Evolutionary conservation across 2,113 vertebrate species (phyloP).

Genomic region (Pycnonotus jocosus): DNA sequence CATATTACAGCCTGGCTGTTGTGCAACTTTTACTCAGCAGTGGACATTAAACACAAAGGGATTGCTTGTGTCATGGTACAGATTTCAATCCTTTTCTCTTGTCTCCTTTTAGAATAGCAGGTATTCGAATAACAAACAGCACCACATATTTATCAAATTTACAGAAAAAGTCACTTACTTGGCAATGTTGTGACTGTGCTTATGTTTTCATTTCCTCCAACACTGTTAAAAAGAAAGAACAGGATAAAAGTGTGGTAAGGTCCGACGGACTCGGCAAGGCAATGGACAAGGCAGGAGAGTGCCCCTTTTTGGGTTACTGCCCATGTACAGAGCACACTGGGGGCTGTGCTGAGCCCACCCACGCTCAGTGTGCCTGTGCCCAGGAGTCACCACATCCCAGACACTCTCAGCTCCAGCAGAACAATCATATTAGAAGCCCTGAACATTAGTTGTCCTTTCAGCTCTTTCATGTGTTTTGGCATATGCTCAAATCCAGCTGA

Average conservation of each 20-base stretch:
- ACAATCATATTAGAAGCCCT: not conserved
- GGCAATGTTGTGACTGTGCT: constrained; percentile 65
- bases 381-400: not conserved
- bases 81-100: not conserved
- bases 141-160: not conserved
- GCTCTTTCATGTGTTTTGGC: fast-evolving
- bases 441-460: not conserved
- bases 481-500: not conserved
- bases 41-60: too few relatives aligned
- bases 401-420: not conserved
- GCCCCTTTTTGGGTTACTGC: not conserved
- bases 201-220: constrained; percentile 69
- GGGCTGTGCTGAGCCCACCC: not conserved
- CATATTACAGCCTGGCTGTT: too few relatives aligned
- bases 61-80: too few relatives aligned
- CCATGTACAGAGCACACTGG: not conserved
- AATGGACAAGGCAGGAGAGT: not conserved
- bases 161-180: constrained; percentile 60
- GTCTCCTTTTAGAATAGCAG: not conserved
- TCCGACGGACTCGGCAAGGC: not conserved
- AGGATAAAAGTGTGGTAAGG: not conserved
- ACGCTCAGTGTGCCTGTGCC: not conserved
- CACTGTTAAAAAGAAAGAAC: constrained; percentile 34
- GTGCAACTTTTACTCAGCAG: too few relatives aligned
- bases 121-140: not conserved